Conservation (phyloP, 2,888 invertebrate genomes). For the Folsomia manolachei region DNA sequence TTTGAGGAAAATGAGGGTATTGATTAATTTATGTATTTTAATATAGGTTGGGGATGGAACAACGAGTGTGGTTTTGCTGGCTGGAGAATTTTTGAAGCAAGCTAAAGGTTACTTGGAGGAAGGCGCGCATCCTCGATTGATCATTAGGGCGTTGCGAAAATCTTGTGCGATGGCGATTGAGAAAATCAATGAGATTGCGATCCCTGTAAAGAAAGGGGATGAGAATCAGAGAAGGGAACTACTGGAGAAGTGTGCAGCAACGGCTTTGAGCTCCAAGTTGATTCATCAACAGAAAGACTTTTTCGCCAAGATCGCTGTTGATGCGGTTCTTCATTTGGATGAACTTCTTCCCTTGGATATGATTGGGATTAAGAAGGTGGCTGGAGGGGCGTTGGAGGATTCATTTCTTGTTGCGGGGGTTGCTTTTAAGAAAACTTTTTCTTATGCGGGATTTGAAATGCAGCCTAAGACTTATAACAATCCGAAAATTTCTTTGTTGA, state of each 20-base stretch:
- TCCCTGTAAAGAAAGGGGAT: slow-evolving; percentile 59
- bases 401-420: slow-evolving; percentile 89
- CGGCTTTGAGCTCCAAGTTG: slow-evolving; percentile 94
- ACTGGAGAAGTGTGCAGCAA: slow-evolving; percentile 86
- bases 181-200: slow-evolving; percentile 77
- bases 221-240: slow-evolving; percentile 64
- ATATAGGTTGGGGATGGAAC: slow-evolving; percentile 96
- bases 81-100: slow-evolving; percentile 92
- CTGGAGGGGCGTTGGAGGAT: slow-evolving; percentile 66
- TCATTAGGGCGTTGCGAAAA: slow-evolving; percentile 83
- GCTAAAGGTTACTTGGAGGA: slow-evolving; percentile 95
- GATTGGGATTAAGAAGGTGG: slow-evolving; percentile 98
- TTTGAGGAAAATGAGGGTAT: neutral
- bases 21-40: neutral
- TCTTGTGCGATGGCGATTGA: slow-evolving; percentile 78
- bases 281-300: slow-evolving; percentile 93
- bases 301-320: slow-evolving; percentile 96
- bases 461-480: slow-evolving; percentile 88
- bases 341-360: slow-evolving; percentile 90
- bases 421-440: slow-evolving; percentile 99
- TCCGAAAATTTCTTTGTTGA: slow-evolving; percentile 92
- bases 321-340: slow-evolving; percentile 89
- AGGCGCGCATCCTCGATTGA: slow-evolving; percentile 89
- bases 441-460: slow-evolving; percentile 99
- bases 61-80: slow-evolving; percentile 91